Conservation (phyloP, 2,797 vertebrate species). For the Micropoecilia bifurca region DNA sequence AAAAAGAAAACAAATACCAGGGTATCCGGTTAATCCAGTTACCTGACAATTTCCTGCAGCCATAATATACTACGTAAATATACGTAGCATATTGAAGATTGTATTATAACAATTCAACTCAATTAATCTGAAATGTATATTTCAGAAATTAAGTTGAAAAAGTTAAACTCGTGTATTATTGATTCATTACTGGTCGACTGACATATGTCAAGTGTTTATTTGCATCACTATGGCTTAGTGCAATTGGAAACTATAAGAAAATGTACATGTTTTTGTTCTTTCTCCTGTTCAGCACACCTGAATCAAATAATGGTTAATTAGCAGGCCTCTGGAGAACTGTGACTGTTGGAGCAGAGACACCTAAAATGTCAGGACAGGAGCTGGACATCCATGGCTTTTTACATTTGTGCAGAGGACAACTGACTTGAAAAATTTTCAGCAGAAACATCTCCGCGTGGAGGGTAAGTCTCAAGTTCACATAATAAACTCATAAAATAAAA, state of each 20-base stretch:
- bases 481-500: background rate
- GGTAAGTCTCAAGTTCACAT: background rate
- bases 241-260: background rate
- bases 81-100: too few species aligned
- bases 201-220: background rate
- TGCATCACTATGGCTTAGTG: background rate
- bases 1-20: too few species aligned
- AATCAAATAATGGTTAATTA: background rate
- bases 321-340: background rate
- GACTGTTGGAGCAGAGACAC: too few species aligned
- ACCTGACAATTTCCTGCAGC: background rate
- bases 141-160: background rate
- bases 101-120: background rate
- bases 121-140: background rate
- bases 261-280: background rate
- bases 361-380: background rate
- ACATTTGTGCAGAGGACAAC: background rate
- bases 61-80: background rate
- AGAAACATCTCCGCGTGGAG: background rate
- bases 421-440: background rate
- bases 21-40: conserved; percentile 16
- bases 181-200: background rate
- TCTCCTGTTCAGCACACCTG: background rate
- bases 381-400: background rate
- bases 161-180: background rate